Conservation (phyloP, 2,888 invertebrate species). For the Ashinkailepas kermadecensis region DNA sequence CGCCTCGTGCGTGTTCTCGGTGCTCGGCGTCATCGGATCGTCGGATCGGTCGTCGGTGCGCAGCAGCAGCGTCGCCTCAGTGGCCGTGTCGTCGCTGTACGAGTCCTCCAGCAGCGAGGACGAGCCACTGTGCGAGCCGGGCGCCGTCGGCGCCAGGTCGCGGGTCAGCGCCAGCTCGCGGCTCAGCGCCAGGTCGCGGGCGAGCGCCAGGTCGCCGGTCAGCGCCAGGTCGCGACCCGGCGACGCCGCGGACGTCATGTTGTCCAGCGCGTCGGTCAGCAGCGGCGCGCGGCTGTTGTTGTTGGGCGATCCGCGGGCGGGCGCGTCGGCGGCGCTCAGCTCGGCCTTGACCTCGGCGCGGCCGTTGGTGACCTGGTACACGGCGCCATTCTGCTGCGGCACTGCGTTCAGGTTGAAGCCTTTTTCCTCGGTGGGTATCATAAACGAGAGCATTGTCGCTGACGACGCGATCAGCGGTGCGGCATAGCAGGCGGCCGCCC, state of each 20-base stretch:
- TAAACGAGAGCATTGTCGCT: conserved; percentile 11
- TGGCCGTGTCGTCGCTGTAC: conserved; percentile 7
- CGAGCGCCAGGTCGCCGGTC: not conserved
- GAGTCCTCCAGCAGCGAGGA: conserved; percentile 4
- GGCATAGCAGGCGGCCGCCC: not conserved
- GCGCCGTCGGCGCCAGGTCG: too few relatives aligned
- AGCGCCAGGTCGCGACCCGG: not conserved
- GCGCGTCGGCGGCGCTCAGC: not conserved
- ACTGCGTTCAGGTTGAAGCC: conserved; percentile 1
- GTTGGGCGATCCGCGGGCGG: not conserved
- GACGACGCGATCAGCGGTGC: not conserved
- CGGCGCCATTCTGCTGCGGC: not conserved
- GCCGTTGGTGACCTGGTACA: not conserved
- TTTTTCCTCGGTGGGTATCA: conserved; percentile 4
- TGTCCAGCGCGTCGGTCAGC: not conserved
- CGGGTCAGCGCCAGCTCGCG: too few relatives aligned
- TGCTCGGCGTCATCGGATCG: not conserved
- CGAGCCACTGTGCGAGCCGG: too few relatives aligned
- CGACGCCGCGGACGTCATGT: not conserved
- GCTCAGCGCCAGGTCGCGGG: not conserved
- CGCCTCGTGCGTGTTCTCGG: not conserved
- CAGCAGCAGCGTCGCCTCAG: not conserved
- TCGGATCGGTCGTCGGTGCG: not conserved
- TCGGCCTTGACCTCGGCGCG: not conserved
- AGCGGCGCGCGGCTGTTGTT: not conserved